A percentile compares a stretch with the other conserved stretches of the same genome.
Conservation (phyloP, 1,140 invertebrate species). For the Drosophila nebulosa region DNA sequence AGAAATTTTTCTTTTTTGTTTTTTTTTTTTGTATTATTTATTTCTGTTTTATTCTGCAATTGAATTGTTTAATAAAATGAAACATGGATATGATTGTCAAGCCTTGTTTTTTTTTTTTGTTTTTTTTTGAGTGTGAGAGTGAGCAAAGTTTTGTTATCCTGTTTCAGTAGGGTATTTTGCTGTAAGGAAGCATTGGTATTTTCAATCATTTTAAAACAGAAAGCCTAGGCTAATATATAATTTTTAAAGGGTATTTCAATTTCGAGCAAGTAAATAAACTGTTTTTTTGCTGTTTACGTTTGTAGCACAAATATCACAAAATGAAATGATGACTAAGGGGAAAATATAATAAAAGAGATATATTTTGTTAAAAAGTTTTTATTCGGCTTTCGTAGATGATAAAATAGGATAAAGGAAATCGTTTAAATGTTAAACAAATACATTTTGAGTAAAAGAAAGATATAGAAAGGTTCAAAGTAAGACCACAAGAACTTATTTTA, state of each 20-base stretch:
- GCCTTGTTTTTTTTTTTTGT: constrained; percentile 16
- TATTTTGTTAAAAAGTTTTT: neutral
- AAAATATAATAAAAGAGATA: neutral
- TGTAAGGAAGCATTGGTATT: too few species aligned
- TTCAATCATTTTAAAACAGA: too few species aligned
- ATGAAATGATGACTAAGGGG: neutral
- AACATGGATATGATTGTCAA: constrained; percentile 59
- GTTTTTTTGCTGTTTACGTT: neutral
- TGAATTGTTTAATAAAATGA: constrained; percentile 64
- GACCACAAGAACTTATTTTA: too few species aligned
- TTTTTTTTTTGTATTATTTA: constrained; percentile 11
- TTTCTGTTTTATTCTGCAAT: constrained; percentile 45
- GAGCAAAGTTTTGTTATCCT: constrained; percentile 1
- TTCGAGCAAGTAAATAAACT: neutral
- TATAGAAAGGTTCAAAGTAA: too few species aligned
- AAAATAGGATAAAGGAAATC: neutral
- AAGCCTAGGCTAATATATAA: too few species aligned
- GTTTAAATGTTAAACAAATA: neutral
- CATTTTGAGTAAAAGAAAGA: too few species aligned
- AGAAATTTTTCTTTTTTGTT: constrained; percentile 42
- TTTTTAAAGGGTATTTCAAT: neutral
- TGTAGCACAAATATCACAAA: neutral
- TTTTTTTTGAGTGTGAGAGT: neutral
- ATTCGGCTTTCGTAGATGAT: neutral
- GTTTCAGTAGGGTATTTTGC: neutral